Evolutionary conservation across 2,797 vertebrate genomes (phyloP).

Genomic region (Orestias chungarensis): DNA sequence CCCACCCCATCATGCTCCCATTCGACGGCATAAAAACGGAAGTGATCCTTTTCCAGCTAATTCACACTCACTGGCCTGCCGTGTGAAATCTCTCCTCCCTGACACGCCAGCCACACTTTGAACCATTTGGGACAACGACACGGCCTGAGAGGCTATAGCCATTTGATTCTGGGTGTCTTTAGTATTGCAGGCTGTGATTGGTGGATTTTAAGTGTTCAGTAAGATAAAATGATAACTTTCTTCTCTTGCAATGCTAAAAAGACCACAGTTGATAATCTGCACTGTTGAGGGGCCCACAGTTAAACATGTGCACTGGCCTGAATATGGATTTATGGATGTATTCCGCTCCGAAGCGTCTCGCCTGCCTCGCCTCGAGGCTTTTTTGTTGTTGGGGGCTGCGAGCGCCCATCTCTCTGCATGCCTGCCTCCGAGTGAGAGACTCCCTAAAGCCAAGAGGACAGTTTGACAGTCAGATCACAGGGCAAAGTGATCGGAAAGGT

Average conservation of each 20-base stretch:
- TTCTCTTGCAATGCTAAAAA: neutral
- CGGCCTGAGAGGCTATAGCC: conserved; percentile 40
- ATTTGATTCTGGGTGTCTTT: conserved; percentile 44
- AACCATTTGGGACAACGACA: conserved; percentile 55
- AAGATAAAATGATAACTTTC: neutral
- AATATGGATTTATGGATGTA: conserved; percentile 58
- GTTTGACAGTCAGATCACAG: conserved; percentile 14
- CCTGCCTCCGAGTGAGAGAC: conserved; percentile 17
- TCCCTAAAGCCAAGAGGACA: conserved; percentile 13
- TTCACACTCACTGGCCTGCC: conserved; percentile 36
- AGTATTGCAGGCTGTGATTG: neutral
- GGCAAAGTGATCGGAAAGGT: conserved; percentile 28
- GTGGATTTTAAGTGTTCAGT: neutral
- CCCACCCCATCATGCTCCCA: conserved; percentile 19
- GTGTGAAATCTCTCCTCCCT: conserved; percentile 59
- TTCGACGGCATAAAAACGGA: conserved; percentile 45
- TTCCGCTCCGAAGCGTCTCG: conserved; percentile 51
- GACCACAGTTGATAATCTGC: neutral
- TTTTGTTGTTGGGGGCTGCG: conserved; percentile 25
- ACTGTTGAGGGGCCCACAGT: neutral
- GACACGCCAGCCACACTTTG: conserved; percentile 44
- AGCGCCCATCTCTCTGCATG: conserved; percentile 4
- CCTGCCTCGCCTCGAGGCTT: conserved; percentile 49
- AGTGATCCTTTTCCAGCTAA: conserved; percentile 33
- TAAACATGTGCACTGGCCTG: conserved; percentile 52